Evolutionary conservation across 2,113 vertebrate species (phyloP).

Genomic region (Solea solea): DNA sequence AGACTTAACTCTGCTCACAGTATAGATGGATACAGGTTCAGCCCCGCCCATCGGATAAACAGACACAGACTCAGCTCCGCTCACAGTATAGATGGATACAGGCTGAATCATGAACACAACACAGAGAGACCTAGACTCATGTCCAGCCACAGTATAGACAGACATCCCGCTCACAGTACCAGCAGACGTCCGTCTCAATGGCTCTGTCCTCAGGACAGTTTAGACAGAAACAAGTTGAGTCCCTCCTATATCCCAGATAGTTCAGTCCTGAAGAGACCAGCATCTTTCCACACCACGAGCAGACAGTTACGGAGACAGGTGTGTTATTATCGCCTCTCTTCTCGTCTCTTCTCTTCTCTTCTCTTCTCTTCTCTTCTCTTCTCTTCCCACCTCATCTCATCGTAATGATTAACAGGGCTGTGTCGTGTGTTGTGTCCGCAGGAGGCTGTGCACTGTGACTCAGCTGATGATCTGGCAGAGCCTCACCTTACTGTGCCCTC

Average conservation of each 20-base stretch:
- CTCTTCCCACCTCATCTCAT: slow-evolving; percentile 15
- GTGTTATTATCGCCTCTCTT: neutral
- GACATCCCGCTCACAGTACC: slow-evolving; percentile 38
- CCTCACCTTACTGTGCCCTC: slow-evolving; percentile 54
- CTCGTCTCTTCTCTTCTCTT: neutral
- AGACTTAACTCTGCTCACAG: slow-evolving; percentile 72
- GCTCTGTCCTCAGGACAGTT: slow-evolving; percentile 71
- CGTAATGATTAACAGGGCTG: neutral
- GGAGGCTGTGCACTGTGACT: slow-evolving; percentile 82
- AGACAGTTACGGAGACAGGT: slow-evolving; percentile 87
- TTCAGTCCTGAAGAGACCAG: slow-evolving; percentile 44
- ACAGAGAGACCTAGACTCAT: slow-evolving; percentile 50
- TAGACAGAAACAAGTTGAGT: slow-evolving; percentile 74
- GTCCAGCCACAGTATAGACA: slow-evolving; percentile 71
- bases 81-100: slow-evolving; percentile 71
- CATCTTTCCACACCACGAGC: slow-evolving; percentile 72
- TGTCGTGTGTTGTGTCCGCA: slow-evolving; percentile 59
- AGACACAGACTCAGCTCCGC: slow-evolving; percentile 72
- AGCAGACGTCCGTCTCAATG: slow-evolving; percentile 51
- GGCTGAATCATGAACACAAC: slow-evolving; percentile 40
- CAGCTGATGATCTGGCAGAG: slow-evolving; percentile 67
- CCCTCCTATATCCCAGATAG: slow-evolving; percentile 73
- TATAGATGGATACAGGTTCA: slow-evolving; percentile 64
- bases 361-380: neutral
- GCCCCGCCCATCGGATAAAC: slow-evolving; percentile 54